Percentiles rank a stretch among this genome's conserved stretches.
These are phyloP conservation scores for Atrichornis clamosus DNA, from an alignment of 2,113 vertebrate genomes.

Conservation along the genomic window DNA sequence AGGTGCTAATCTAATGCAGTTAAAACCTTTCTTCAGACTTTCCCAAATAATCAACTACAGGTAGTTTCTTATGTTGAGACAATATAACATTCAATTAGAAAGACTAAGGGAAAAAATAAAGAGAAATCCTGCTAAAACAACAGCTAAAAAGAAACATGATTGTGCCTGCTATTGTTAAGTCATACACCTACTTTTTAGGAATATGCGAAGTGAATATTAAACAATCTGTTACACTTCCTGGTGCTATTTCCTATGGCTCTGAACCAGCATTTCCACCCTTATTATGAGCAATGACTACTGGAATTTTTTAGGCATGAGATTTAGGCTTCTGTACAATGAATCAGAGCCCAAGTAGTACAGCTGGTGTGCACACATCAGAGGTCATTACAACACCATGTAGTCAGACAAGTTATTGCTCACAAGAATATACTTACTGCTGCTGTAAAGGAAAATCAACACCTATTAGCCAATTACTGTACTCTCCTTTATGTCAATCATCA, in stretches of 20 bases:
- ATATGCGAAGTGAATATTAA: conserved; percentile 39
- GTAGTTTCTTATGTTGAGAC: background rate
- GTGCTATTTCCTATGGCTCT: conserved; percentile 2
- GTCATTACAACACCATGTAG: conserved; percentile 24
- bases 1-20: background rate
- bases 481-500: background rate
- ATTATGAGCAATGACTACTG: background rate
- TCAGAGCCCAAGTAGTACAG: conserved; percentile 36
- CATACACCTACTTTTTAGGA: conserved; percentile 39
- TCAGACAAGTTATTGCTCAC: conserved; percentile 26
- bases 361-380: background rate
- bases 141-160: background rate
- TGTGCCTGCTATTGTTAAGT: background rate
- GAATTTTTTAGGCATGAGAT: background rate
- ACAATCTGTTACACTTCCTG: background rate
- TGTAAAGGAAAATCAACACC: background rate
- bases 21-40: background rate
- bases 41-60: background rate
- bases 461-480: background rate
- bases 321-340: conserved; percentile 26
- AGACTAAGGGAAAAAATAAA: background rate
- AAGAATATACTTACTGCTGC: background rate
- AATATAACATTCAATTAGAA: background rate
- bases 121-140: background rate
- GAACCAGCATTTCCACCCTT: background rate